Conservation (phyloP, 2,113 vertebrate genomes). For the Rhinolophus ferrumequinum region DNA sequence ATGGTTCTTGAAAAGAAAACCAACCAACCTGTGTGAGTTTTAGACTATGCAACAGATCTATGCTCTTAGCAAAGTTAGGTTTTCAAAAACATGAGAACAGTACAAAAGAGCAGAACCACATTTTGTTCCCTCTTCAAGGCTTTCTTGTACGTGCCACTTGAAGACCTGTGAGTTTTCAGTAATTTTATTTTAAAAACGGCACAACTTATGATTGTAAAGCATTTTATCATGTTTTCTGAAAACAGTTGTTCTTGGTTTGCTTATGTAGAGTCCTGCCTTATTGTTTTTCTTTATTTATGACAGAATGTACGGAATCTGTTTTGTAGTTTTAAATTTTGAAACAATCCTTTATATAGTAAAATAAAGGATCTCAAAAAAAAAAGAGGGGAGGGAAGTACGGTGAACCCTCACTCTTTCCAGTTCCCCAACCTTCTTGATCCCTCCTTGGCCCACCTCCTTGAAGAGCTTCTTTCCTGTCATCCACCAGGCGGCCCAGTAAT, state of each 20-base stretch:
- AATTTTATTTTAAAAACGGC: constrained; percentile 99
- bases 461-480: not conserved
- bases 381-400: not conserved
- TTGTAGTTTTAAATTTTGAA: constrained; percentile 91
- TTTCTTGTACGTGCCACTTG: constrained; percentile 81
- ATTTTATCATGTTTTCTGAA: constrained; percentile 91
- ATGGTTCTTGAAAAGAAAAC: constrained; percentile 80
- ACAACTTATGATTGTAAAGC: constrained; percentile 93
- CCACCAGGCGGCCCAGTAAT: not conserved
- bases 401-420: too few relatives aligned
- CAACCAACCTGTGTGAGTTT: constrained; percentile 77
- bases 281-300: constrained; percentile 88
- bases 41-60: constrained; percentile 71
- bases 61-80: constrained; percentile 79
- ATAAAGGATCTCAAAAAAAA: constrained; percentile 88
- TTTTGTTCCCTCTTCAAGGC: constrained; percentile 81
- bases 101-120: constrained; percentile 79
- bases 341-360: constrained; percentile 89
- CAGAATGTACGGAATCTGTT: constrained; percentile 88
- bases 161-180: constrained; percentile 88
- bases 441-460: too few relatives aligned
- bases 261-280: constrained; percentile 90
- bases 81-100: constrained; percentile 78
- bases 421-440: not conserved
- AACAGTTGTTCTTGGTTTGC: constrained; percentile 89